Percentiles rank a stretch among this genome's conserved stretches.
phyloP scores from a whole-genome alignment of 2,113 vertebrate genomes.

The Antechinus stuartii region DNA sequence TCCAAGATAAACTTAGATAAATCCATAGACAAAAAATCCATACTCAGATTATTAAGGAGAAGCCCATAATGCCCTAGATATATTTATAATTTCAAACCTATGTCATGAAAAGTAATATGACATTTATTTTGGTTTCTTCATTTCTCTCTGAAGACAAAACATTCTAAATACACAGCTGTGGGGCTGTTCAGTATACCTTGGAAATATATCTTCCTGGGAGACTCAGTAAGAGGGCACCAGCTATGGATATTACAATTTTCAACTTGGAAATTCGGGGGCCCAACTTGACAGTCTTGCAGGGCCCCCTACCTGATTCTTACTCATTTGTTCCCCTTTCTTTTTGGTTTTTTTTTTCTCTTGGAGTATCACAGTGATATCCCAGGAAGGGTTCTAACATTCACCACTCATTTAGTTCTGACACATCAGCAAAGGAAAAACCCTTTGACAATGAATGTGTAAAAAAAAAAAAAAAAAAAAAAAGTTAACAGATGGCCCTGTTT shows the following conservation, averaged over 20 bases:
- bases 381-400: neutral
- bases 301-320: neutral
- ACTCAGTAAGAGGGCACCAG: neutral
- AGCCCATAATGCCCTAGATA: neutral
- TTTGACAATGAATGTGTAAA: neutral
- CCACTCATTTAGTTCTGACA: neutral
- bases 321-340: neutral
- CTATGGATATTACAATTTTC: neutral
- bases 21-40: neutral
- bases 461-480: neutral
- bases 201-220: neutral
- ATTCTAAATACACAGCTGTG: neutral
- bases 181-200: neutral
- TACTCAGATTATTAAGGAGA: neutral
- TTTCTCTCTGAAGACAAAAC: neutral
- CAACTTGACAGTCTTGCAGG: too few relatives aligned
- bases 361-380: neutral
- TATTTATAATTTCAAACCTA: neutral
- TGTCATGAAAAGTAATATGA: neutral
- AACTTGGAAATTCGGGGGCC: neutral
- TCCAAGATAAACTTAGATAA: neutral
- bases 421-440: rapidly evolving
- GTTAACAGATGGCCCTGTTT: neutral
- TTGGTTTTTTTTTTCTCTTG: neutral
- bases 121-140: neutral